Percentiles rank a stretch among this genome's conserved stretches.
phyloP scores from a whole-genome alignment of 2,113 vertebrate genomes.

The Arenaria interpres region DNA sequence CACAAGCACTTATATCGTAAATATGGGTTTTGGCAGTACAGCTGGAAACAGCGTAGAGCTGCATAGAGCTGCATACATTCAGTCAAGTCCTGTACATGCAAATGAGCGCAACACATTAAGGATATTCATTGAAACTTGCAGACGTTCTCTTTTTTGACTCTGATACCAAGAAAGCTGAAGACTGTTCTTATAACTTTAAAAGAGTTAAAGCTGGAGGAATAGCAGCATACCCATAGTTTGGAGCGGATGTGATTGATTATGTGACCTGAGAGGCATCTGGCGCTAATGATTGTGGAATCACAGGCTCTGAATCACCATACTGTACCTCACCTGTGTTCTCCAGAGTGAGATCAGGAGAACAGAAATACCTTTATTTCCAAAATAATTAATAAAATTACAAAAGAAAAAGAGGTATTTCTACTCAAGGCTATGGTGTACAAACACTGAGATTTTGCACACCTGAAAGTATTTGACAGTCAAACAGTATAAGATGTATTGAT shows the following conservation, averaged over 20 bases:
- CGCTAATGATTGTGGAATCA: not conserved
- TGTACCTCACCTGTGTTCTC: not conserved
- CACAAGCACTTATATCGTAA: not conserved
- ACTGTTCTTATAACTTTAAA: not conserved
- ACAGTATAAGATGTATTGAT: not conserved
- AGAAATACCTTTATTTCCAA: not conserved
- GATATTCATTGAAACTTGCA: not conserved
- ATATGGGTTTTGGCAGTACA: not conserved
- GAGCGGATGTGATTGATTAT: not conserved
- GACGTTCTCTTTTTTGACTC: not conserved
- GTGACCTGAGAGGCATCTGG: not conserved
- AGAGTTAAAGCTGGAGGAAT: not conserved
- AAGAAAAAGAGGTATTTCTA: not conserved
- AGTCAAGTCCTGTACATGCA: not conserved
- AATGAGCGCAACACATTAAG: not conserved
- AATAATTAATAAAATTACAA: not conserved
- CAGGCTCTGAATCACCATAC: not conserved
- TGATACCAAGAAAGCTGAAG: not conserved
- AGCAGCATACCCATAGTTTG: not conserved
- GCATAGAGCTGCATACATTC: not conserved
- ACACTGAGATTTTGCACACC: not conserved
- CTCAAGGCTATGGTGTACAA: not conserved
- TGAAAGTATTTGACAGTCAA: not conserved
- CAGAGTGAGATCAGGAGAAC: not conserved
- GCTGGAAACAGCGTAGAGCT: not conserved